phyloP scores from a whole-genome alignment of 2,888 invertebrate species.

The Sturmia bella region DNA sequence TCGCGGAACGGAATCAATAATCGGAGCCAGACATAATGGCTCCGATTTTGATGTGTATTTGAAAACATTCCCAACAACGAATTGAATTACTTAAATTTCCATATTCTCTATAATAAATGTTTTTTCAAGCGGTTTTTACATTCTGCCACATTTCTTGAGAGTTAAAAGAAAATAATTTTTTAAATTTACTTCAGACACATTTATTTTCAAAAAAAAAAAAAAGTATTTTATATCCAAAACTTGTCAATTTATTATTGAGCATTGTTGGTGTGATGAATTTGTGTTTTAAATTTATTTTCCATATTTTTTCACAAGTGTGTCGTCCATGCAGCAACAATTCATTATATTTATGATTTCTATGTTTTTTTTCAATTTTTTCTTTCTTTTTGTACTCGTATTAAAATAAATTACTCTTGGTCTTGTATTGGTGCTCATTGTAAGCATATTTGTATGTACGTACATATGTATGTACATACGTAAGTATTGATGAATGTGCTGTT shows the following conservation, averaged over 20 bases:
- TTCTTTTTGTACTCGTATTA: conserved; percentile 1
- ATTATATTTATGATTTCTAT: conserved; percentile 26
- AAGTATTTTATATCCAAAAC: conserved; percentile 31
- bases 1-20: too few species aligned
- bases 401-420: conserved; percentile 18
- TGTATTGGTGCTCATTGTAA: background rate
- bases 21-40: too few species aligned
- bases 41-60: too few species aligned
- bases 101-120: too few species aligned
- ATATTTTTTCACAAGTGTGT: conserved; percentile 34
- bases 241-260: conserved; percentile 21
- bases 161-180: background rate
- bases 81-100: too few species aligned
- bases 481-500: conserved; percentile 47
- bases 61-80: too few species aligned
- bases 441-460: background rate
- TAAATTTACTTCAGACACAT: too few species aligned
- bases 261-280: conserved; percentile 24
- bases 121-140: too few species aligned
- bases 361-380: conserved; percentile 27
- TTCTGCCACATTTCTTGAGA: conserved; percentile 51
- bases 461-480: background rate
- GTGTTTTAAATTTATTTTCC: background rate
- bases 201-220: background rate
- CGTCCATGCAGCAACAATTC: conserved; percentile 32